Evolutionary conservation across 2,797 vertebrate genomes (phyloP).

Genomic region (Gambelia wislizenii): DNA sequence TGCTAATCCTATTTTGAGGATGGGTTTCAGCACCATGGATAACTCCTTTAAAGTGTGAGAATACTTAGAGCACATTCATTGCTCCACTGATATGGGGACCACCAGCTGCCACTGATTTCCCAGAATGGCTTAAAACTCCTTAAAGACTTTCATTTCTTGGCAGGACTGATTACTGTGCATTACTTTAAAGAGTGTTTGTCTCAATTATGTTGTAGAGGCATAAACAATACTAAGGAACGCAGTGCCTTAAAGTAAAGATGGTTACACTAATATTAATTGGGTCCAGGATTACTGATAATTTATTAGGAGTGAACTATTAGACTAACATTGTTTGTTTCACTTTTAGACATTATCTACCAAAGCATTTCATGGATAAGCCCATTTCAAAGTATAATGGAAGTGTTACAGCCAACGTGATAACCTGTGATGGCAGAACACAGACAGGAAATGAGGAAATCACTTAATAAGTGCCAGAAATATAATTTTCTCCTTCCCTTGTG

Average conservation of each 20-base stretch:
- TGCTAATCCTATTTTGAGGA: too few relatives aligned
- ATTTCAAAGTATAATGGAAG: constrained; percentile 65
- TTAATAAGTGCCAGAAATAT: constrained; percentile 66
- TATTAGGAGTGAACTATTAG: constrained; percentile 22
- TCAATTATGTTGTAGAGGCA: background rate
- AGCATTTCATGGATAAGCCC: constrained; percentile 21
- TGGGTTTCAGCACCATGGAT: too few relatives aligned
- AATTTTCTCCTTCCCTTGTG: constrained; percentile 56
- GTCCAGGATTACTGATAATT: background rate
- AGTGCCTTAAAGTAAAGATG: background rate
- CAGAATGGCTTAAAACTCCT: background rate
- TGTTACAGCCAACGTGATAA: constrained; percentile 46
- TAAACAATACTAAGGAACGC: background rate
- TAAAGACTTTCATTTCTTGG: background rate
- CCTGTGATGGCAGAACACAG: constrained; percentile 39
- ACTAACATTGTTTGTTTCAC: constrained; percentile 30
- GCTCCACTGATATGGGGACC: too few relatives aligned
- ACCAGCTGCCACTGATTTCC: background rate
- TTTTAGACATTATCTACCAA: constrained; percentile 30
- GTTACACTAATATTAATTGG: background rate
- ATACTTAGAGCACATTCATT: too few relatives aligned
- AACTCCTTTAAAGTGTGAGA: too few relatives aligned
- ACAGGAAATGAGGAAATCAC: constrained; percentile 60
- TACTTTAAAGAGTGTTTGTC: background rate
- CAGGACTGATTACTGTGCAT: background rate